A percentile compares a stretch with the other conserved stretches of the same genome.
phyloP scores from a whole-genome alignment of 2,888 invertebrate genomes.

The Candidula unifasciata region DNA sequence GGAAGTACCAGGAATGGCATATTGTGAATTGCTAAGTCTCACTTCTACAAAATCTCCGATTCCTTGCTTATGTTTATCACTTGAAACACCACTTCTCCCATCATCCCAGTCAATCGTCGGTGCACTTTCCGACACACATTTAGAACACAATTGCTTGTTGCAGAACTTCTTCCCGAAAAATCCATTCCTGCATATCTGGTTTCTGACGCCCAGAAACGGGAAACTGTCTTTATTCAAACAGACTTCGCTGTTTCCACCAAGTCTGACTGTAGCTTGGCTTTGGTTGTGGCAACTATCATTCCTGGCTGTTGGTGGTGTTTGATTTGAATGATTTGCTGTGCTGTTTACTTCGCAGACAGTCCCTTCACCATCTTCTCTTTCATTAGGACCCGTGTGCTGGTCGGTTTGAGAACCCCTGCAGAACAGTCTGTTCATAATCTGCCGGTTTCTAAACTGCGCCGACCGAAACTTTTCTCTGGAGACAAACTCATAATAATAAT shows the following conservation, averaged over 20 bases:
- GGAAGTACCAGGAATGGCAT: not conserved
- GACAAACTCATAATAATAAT: constrained; percentile 68
- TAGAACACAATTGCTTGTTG: constrained; percentile 49
- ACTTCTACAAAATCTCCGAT: constrained; percentile 17
- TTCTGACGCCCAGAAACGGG: constrained; percentile 41
- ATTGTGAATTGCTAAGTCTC: not conserved
- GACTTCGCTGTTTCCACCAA: not conserved
- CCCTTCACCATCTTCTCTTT: not conserved
- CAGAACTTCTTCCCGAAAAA: constrained; percentile 47
- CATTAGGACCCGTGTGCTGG: not conserved
- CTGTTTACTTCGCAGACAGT: not conserved
- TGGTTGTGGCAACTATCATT: no score
- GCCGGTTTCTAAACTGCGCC: constrained; percentile 46
- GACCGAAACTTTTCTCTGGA: constrained; percentile 52
- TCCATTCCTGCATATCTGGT: constrained; percentile 42
- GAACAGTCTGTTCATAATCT: constrained; percentile 42
- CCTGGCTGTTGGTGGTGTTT: not conserved
- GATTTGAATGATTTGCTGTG: not conserved
- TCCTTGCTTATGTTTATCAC: not conserved
- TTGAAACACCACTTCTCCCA: not conserved
- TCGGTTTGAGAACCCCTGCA: not conserved
- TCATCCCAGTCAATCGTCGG: constrained; percentile 49
- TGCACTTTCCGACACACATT: constrained; percentile 45
- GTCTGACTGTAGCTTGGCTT: not conserved
- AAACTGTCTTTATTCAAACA: constrained; percentile 28